Base-by-base conservation (phyloP, 1,140 invertebrate species). In the Drusus annulatus region DNA sequence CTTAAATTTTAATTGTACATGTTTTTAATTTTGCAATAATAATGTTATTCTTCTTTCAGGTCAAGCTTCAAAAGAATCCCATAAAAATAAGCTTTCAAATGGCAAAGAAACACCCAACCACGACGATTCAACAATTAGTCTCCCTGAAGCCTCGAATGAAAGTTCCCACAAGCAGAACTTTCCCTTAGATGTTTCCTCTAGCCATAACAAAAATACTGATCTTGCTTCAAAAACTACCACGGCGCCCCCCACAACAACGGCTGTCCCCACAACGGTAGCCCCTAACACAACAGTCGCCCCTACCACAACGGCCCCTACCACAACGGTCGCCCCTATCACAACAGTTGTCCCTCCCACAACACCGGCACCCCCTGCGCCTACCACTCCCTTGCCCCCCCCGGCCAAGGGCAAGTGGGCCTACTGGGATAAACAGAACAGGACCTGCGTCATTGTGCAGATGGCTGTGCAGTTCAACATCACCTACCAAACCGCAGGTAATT, bases 361-460 rank as follows among this genome's bases (percentile, higher is more conserved):
- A 3, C 81, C 87, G 1, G 85, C 87, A 4, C 80, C 85, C 0
- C 84, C 88, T 3, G 56, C 85, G 68, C 83, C 86, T 13, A 81
- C 82, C 19, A 84, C 86, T 8, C 88, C 90, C 0, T 84, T 87
- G 36, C 89, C 90, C 21, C 80, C 85, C 15, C 89, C 91, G n/a
- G 84, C 86, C 7, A 86, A 86, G 45, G 91, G 90, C 25, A 90
- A 85, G 78, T 94, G 93, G 93, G 63, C 80, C 0, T 88, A 85
- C 80, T 86, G 86, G 0, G 87, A 90, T 58, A 56, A 81, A 4
- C 86, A 84, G 7, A 90, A 90, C 78, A 87, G 85, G 56, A 85
- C 87, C 3, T 93, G 93, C 84, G 90, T 94, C 54, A 84, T 93
- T 16, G 84, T 92, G 1, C 86, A 91, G 85, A 92, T 94, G 91